Percentiles rank a stretch among this genome's conserved stretches.
Evolutionary conservation across 2,113 vertebrate species (phyloP).

Genomic region (Dryoscopus gambensis): DNA sequence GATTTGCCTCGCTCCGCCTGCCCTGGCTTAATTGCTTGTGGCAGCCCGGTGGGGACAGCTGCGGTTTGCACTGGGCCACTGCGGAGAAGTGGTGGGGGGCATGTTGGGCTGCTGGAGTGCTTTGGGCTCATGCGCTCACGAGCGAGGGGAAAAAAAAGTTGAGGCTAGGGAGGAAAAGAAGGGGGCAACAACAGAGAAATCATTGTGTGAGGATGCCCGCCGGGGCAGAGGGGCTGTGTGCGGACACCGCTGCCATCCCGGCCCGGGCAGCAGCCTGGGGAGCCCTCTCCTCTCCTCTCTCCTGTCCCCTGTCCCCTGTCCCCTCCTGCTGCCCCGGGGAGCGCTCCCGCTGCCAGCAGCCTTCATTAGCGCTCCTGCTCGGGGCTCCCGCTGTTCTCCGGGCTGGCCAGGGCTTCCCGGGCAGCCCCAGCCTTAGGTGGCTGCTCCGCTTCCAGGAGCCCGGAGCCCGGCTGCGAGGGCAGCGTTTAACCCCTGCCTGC

Average conservation of each 20-base stretch:
- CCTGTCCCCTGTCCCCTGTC: no score
- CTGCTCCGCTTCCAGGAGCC: background rate
- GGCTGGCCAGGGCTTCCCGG: background rate
- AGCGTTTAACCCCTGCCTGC: background rate
- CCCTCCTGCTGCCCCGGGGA: background rate
- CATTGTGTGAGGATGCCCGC: background rate
- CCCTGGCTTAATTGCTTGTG: conserved; percentile 52
- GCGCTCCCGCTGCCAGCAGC: background rate
- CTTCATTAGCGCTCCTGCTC: background rate
- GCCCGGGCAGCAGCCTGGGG: background rate
- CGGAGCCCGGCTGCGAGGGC: background rate
- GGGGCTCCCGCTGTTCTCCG: background rate
- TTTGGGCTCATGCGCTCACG: background rate
- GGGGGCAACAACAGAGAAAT: background rate
- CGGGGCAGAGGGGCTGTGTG: background rate
- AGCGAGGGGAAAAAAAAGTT: background rate
- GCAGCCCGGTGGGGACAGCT: conserved; percentile 37
- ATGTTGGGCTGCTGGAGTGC: background rate
- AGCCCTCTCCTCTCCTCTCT: background rate
- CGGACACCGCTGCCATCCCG: background rate
- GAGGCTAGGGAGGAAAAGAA: background rate
- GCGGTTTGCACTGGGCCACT: background rate
- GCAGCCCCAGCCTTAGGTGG: background rate
- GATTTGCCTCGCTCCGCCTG: conserved; percentile 53
- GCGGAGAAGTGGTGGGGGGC: conserved; percentile 5